Percentiles rank a stretch among this genome's conserved stretches.
These are phyloP conservation scores for Cheilosia soror DNA, from an alignment of 2,888 invertebrate species.

Conservation along the genomic window DNA sequence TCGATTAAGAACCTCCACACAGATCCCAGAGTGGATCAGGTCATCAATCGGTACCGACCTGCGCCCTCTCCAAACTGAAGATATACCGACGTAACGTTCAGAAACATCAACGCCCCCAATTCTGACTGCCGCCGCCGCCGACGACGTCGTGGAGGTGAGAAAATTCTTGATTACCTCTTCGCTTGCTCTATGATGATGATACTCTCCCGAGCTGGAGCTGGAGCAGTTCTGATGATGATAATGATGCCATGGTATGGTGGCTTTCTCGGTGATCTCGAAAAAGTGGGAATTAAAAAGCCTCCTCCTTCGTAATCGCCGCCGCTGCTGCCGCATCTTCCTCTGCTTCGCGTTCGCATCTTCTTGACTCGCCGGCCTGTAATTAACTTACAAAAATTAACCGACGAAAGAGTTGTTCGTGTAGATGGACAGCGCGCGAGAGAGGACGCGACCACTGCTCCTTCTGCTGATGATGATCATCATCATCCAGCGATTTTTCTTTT, in stretches of 20 bases:
- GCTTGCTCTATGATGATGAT: slow-evolving; percentile 67
- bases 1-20: slow-evolving; percentile 80
- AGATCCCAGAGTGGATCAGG: slow-evolving; percentile 44
- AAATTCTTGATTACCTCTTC: slow-evolving; percentile 75
- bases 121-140: slow-evolving; percentile 50
- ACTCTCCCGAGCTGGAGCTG: slow-evolving; percentile 24
- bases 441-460: slow-evolving; percentile 35
- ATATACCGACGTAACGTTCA: slow-evolving; percentile 80
- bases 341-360: slow-evolving; percentile 21
- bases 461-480: slow-evolving; percentile 48
- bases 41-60: slow-evolving; percentile 70
- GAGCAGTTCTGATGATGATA: slow-evolving; percentile 36
- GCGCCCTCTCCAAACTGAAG: slow-evolving; percentile 45
- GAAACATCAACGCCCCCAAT: slow-evolving; percentile 80
- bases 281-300: slow-evolving; percentile 74
- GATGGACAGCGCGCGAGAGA: slow-evolving; percentile 55
- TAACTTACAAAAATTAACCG: slow-evolving; percentile 76
- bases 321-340: slow-evolving; percentile 19
- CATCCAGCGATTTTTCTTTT: slow-evolving; percentile 67
- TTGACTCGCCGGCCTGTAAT: slow-evolving; percentile 72
- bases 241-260: slow-evolving; percentile 61
- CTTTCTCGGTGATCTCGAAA: slow-evolving; percentile 69
- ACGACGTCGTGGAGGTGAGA: slow-evolving; percentile 76
- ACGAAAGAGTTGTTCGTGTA: slow-evolving; percentile 75
- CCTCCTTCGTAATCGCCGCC: slow-evolving; percentile 57